Evolutionary conservation across 2,888 invertebrate species (phyloP), one percentile per base, ranked within the genome.

Genomic region (Ferrisia virgata): DNA sequence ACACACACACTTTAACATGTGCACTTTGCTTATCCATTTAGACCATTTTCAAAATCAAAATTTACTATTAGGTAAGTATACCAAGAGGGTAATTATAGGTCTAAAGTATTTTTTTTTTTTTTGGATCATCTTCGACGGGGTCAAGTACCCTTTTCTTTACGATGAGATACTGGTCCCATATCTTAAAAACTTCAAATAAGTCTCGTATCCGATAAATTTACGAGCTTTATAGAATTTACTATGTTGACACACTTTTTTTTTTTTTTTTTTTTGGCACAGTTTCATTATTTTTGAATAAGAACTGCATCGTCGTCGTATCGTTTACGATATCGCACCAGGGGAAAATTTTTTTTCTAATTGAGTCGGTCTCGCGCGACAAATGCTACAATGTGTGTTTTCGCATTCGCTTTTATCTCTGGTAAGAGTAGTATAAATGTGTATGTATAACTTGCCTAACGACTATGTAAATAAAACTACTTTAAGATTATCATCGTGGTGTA

Each of bases 381-480:
- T n/a, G n/a, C n/a, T n/a, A n/a, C n/a, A 39, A 39, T 11, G 39
- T 8, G 11, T 8, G 39, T 11, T 39, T 39, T 11, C 39, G 53
- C 53, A 8, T 18, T 53, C 13, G 5, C 28, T 28, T 18, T 76
- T 25, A 18, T 76, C 22, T 31, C 13, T 13, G 4, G n/a, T n/a
- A n/a, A n/a, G n/a, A n/a, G n/a, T n/a, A n/a, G n/a, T n/a, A n/a
- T n/a, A n/a, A n/a, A n/a, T n/a, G n/a, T n/a, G n/a, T n/a, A n/a
- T 18, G 11, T 36, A 2, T 22, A 53, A 53, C 18, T 31, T 33
- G 15, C 72, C 15, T 33, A 33, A 76, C 72, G 36, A 76, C 64
- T 76, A 76, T 76, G 72, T 76, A 76, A 76, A 76, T 76, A 76
- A 76, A 76, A 11, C 31, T n/a, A 33, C 31, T 69, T 31, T 25